phyloP scores from a whole-genome alignment of 2,797 vertebrate species.

The Pyrocephalus nanus region DNA sequence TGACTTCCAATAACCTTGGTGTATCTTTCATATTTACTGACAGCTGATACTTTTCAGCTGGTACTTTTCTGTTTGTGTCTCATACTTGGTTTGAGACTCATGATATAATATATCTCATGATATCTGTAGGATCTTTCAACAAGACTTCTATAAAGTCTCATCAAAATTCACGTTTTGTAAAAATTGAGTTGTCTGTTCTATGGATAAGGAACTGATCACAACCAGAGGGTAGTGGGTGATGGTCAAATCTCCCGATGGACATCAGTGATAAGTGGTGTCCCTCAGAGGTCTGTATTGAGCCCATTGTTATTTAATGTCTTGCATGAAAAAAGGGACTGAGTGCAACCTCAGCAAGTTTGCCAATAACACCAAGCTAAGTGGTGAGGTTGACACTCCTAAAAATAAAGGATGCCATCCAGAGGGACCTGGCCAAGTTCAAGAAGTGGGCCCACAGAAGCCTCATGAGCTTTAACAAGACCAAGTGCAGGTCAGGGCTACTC shows the following conservation, averaged over 20 bases:
- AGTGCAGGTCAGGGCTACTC: not conserved
- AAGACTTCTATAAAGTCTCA: not conserved
- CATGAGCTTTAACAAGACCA: not conserved
- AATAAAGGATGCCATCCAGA: not conserved
- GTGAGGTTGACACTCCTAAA: not conserved
- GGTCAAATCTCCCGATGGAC: not conserved
- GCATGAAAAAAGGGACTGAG: fast-evolving
- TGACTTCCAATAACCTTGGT: not conserved
- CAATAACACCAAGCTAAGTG: not conserved
- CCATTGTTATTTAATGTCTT: too few species aligned
- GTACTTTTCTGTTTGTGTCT: not conserved
- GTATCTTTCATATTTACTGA: not conserved
- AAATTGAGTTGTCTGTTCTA: not conserved
- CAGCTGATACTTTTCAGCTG: not conserved
- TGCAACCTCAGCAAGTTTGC: not conserved
- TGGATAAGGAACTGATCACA: not conserved
- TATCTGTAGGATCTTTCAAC: not conserved
- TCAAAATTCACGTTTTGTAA: not conserved
- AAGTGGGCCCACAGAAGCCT: not conserved
- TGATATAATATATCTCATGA: not conserved
- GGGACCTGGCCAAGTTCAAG: not conserved
- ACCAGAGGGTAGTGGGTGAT: not conserved
- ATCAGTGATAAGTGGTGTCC: not conserved
- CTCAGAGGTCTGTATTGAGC: fast-evolving
- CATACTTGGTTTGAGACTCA: not conserved